These are phyloP conservation scores for Poecilia gillii DNA, from an alignment of 2,797 vertebrate genomes.

Conservation along the genomic window DNA sequence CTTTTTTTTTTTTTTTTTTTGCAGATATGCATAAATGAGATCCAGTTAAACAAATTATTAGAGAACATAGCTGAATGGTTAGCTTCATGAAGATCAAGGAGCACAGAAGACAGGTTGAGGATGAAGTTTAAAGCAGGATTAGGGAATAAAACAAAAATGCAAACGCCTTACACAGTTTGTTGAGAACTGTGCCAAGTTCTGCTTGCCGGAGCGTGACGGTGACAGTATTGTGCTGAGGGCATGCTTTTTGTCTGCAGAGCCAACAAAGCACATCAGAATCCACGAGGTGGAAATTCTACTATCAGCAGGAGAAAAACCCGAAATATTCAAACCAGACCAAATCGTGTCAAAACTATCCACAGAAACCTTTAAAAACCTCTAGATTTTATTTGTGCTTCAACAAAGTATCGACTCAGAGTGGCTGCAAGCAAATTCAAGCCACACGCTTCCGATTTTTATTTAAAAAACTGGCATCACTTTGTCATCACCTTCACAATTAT, in stretches of 20 bases:
- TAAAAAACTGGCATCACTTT: background rate
- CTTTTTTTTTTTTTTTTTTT: background rate
- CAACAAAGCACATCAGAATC: background rate
- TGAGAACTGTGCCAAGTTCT: background rate
- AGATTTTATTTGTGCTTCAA: background rate
- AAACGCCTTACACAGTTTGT: background rate
- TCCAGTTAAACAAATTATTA: background rate
- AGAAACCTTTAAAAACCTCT: background rate
- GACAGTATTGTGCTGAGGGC: background rate
- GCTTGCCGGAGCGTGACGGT: background rate
- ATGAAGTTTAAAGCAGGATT: background rate
- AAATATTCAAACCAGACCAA: background rate
- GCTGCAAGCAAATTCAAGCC: no score
- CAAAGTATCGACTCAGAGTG: background rate
- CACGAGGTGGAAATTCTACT: background rate
- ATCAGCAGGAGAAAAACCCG: background rate
- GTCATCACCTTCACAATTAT: background rate
- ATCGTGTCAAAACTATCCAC: background rate
- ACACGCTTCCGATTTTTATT: background rate
- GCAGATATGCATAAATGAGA: background rate
- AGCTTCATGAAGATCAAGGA: background rate
- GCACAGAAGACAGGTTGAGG: background rate
- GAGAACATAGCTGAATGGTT: background rate
- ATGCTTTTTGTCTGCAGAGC: background rate
- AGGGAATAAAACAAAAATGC: background rate